These are phyloP conservation scores for Ophion costatus DNA, from an alignment of 2,888 invertebrate genomes.

Conservation along the genomic window DNA sequence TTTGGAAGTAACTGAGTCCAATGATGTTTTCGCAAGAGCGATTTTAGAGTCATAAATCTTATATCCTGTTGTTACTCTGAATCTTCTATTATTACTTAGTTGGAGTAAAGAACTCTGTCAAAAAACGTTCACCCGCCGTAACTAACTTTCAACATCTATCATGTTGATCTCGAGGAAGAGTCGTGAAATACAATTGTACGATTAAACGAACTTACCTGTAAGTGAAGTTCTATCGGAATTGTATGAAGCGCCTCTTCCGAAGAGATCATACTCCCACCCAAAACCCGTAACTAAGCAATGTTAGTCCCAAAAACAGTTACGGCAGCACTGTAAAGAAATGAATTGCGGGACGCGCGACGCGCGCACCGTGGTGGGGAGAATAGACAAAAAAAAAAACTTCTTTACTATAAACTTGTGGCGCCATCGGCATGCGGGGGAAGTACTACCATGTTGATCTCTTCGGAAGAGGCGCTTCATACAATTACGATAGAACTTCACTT, in stretches of 20 bases:
- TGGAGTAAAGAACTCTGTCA: conserved; percentile 21
- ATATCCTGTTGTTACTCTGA: not conserved
- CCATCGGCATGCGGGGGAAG: too few relatives aligned
- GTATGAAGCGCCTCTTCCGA: not conserved
- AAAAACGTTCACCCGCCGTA: conserved; percentile 24
- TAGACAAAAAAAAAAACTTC: too few relatives aligned
- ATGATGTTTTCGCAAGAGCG: conserved; percentile 33
- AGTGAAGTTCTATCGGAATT: too few relatives aligned
- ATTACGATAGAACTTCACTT: too few relatives aligned
- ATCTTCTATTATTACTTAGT: conserved; percentile 18
- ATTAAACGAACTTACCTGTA: conserved; percentile 24
- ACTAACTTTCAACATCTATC: conserved; percentile 30
- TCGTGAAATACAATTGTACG: conserved; percentile 22
- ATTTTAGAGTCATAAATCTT: conserved; percentile 18
- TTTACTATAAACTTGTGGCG: too few relatives aligned
- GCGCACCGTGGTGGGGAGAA: too few relatives aligned
- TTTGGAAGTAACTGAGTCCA: conserved; percentile 15
- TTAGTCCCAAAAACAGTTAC: too few relatives aligned
- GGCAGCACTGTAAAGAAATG: too few relatives aligned
- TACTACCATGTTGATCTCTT: too few relatives aligned
- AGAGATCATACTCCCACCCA: not conserved
- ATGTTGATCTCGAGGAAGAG: conserved; percentile 22
- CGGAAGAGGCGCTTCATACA: too few relatives aligned
- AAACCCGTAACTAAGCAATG: too few relatives aligned
- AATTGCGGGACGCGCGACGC: too few relatives aligned